Conservation (phyloP, 2,797 vertebrate genomes). For the Sebastes trivittatus region DNA sequence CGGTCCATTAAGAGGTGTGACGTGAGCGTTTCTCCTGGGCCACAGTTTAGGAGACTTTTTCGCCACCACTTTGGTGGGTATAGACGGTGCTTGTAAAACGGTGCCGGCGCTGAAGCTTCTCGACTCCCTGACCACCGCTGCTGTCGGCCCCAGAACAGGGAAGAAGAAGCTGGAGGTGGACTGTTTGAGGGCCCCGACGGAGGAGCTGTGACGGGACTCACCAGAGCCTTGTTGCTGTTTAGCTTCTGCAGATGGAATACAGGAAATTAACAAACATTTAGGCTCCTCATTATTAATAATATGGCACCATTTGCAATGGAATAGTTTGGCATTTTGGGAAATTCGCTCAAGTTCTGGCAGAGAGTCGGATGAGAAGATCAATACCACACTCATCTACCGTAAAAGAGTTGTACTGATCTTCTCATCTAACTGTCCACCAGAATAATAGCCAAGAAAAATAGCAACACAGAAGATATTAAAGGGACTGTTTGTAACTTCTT, state of each 20-base stretch:
- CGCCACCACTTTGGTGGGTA: slow-evolving; percentile 48
- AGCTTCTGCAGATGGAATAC: slow-evolving; percentile 67
- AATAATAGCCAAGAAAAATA: not conserved
- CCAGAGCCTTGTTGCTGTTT: slow-evolving; percentile 57
- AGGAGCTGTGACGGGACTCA: slow-evolving; percentile 20
- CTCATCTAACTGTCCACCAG: not conserved
- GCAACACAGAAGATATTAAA: not conserved
- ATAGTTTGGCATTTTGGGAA: not conserved
- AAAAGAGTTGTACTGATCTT: not conserved
- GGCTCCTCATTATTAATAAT: not conserved
- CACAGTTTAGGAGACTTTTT: slow-evolving; percentile 82
- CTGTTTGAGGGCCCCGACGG: slow-evolving; percentile 23
- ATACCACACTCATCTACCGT: not conserved
- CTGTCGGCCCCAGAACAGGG: slow-evolving; percentile 7
- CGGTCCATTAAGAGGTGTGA: slow-evolving; percentile 82
- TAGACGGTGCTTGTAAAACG: slow-evolving; percentile 46
- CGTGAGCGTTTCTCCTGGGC: slow-evolving; percentile 80
- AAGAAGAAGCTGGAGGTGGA: slow-evolving; percentile 39
- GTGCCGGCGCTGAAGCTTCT: slow-evolving; percentile 66
- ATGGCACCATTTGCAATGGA: not conserved
- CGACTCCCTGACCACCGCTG: slow-evolving; percentile 49
- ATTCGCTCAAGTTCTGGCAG: not conserved
- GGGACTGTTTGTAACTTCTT: too few relatives aligned
- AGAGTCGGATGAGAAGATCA: not conserved
- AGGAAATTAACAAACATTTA: not conserved